Base-by-base conservation (phyloP, 1,140 invertebrate species). In the Bombus terrestris region DNA sequence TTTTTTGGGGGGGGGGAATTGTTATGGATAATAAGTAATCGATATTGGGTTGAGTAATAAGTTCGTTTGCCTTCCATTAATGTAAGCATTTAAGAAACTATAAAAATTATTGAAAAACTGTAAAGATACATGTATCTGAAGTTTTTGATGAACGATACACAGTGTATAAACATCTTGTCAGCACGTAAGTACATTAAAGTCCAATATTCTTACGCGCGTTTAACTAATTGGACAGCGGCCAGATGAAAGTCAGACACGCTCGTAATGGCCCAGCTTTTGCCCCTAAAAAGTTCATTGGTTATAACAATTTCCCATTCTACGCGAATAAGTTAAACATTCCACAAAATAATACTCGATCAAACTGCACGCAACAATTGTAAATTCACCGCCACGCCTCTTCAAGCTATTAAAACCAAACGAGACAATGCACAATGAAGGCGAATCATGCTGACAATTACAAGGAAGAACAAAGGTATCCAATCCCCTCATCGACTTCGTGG, bases 281-380 rank as follows among this genome's bases (percentile, higher is more conserved):
- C 39, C 74, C 74, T 76, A 76, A 76, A 76, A 76, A 59, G 15
- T 76, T 59, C 74, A 59, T 59, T 39, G 12, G 53, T 76, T 76
- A 39, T 39, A 76, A 76, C 74, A 76, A 37, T 39, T 32, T 59
- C 22, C 28, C 28, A n/a, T 73, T 47, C n/a, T 6, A 4, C n/a
- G 15, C n/a, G n/a, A 32, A 8, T 25, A 37, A 25, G 47, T 22
- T 6, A n/a, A 1, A 32, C 32, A 22, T 41, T 41, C 2, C 25
- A 72, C 13, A 15, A 41, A 72, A 72, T 4, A 72, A n/a, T 8
- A 43, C 3, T 3, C 5, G 28, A 6, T 18, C 25, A n/a, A 15
- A n/a, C 37, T 10, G 2, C 32, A 37, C 18, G 22, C 66, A 66
- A 39, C 22, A 39, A 69, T 69, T 9, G 37, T 12, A 25, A 39